Percentiles rank a stretch among this genome's conserved stretches.
Evolutionary conservation across 2,888 invertebrate genomes (phyloP).

Genomic region (Sesamia inferens): DNA sequence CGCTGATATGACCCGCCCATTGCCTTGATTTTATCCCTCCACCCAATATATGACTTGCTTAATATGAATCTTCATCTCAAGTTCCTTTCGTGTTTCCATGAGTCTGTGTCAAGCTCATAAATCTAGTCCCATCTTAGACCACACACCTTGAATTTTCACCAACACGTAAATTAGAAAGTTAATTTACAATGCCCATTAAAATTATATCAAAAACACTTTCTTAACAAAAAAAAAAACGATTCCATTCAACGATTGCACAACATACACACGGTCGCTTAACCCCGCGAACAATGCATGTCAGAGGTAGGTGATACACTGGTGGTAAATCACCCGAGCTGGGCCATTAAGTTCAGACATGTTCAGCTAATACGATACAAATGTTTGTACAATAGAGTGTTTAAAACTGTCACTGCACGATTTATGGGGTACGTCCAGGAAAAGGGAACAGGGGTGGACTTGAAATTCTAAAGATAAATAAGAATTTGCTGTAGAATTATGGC

Average conservation of each 20-base stretch:
- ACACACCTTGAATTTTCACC: slow-evolving; percentile 38
- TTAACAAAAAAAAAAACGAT: slow-evolving; percentile 47
- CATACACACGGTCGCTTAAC: slow-evolving; percentile 48
- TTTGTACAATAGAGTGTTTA: slow-evolving; percentile 74
- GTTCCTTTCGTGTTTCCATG: background rate
- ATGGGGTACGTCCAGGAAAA: slow-evolving; percentile 62
- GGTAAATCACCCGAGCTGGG: slow-evolving; percentile 71
- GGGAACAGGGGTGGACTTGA: slow-evolving; percentile 50
- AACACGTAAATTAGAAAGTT: slow-evolving; percentile 23
- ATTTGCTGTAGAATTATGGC: background rate
- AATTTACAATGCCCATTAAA: slow-evolving; percentile 34
- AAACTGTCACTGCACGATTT: slow-evolving; percentile 74
- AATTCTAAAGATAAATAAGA: background rate
- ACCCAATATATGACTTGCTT: background rate
- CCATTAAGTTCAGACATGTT: slow-evolving; percentile 59
- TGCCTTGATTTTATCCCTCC: background rate
- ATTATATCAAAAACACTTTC: slow-evolving; percentile 38
- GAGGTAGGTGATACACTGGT: slow-evolving; percentile 60
- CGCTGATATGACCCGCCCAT: background rate
- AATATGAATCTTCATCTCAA: background rate
- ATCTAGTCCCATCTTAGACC: slow-evolving; percentile 7
- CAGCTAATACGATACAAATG: slow-evolving; percentile 76
- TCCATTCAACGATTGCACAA: slow-evolving; percentile 56
- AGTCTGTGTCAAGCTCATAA: background rate
- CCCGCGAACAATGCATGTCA: slow-evolving; percentile 61